Base-by-base conservation (phyloP, 2,888 invertebrate genomes). In the Acanthopleura granulata region DNA sequence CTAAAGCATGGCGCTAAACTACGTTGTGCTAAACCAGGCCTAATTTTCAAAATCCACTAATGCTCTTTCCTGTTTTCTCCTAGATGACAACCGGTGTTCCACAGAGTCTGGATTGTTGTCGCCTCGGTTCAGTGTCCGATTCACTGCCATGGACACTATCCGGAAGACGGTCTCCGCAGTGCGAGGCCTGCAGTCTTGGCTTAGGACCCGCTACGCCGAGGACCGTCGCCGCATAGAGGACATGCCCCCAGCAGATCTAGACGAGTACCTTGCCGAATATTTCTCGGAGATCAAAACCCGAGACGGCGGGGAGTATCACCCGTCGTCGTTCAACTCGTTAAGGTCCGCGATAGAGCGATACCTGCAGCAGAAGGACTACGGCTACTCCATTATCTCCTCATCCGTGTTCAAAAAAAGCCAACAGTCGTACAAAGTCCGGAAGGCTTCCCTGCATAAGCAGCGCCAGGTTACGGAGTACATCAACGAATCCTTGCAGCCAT, bases 231-330 rank as follows among this genome's bases (percentile, higher is more conserved):
- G 22, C 22, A 57, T 57, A n/a, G n/a, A 57, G 57, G 57, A 57
- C 57, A 57, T 57, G 22, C 57, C 57, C n/a, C 57, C 57, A 57
- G 57, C 18, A 22, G 57, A 57, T 3, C 57, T 57, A 22, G 57
- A 57, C 57, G 57, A 57, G 22, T 57, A 57, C 57, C 57, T 57
- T 22, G 18, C 57, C 4, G 22, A 18, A 57, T 57, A 9, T 12
- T 57, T 57, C 12, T n/a, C 57, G 6, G 57, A 57, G 1, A 57
- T 57, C 3, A 57, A 57, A 22, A 57, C 57, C 57, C 57, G 57
- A 57, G 57, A 57, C 22, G 57, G 57, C 18, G 57, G 57, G 57
- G 57, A 57, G n/a, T 57, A 57, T 57, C 57, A 57, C 57, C 57
- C 57, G 57, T 57, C 57, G 18, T 57, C 57, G n/a, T 57, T 57